Percentiles rank a stretch among this genome's conserved stretches.
Evolutionary conservation across 1,140 invertebrate species (phyloP).

Genomic region (Drosophila pruinosa): DNA sequence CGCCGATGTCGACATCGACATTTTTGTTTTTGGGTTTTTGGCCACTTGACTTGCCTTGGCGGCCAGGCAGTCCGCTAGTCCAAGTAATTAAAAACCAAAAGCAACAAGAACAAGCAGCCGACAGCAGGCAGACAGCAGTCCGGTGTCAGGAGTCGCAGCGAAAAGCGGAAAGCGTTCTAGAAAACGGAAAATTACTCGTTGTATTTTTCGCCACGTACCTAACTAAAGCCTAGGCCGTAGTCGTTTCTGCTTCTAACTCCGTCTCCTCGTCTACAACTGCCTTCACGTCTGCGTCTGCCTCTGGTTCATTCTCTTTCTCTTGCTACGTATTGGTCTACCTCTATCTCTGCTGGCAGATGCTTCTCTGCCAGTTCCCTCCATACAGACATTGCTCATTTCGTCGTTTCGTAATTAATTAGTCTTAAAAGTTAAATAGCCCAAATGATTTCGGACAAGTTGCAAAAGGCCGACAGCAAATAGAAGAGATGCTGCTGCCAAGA

Average conservation of each 20-base stretch:
- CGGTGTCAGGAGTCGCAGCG: too few relatives aligned
- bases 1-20: conserved; percentile 34
- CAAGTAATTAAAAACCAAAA: conserved; percentile 73
- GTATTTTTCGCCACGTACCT: conserved; percentile 51
- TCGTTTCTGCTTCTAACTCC: neutral
- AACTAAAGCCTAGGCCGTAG: conserved; percentile 6
- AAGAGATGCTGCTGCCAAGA: conserved; percentile 49
- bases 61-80: conserved; percentile 2
- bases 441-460: conserved; percentile 78
- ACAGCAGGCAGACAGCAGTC: conserved; percentile 1
- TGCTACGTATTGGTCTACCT: neutral
- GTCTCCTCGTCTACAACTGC: neutral
- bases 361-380: conserved; percentile 3
- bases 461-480: conserved; percentile 70
- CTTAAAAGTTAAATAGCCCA: conserved; percentile 81
- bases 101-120: conserved; percentile 25
- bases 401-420: conserved; percentile 81
- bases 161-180: conserved; percentile 37
- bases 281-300: neutral
- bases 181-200: conserved; percentile 62
- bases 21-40: conserved; percentile 37
- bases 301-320: neutral
- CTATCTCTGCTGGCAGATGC: neutral
- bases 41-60: conserved; percentile 66
- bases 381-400: conserved; percentile 75